These are phyloP conservation scores for Aporophyla lueneburgensis DNA, from an alignment of 2,888 invertebrate genomes.

Conservation along the genomic window DNA sequence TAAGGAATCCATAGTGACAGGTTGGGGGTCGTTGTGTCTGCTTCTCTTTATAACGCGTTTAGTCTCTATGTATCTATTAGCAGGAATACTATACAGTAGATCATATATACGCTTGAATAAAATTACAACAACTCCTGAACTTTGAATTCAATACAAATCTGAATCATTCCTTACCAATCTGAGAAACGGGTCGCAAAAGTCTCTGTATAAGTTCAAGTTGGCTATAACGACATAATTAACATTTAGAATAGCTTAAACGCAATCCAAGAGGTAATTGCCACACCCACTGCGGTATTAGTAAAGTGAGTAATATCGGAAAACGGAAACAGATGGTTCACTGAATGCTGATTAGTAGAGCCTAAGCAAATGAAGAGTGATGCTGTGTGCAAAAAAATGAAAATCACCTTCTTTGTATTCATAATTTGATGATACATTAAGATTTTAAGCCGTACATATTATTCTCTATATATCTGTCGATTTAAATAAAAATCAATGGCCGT, in stretches of 20 bases:
- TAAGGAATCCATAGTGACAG: too few relatives aligned
- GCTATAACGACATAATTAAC: slow-evolving; percentile 64
- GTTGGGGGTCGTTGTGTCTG: too few relatives aligned
- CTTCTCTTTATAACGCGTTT: background rate
- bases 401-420: background rate
- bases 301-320: slow-evolving; percentile 21
- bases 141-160: slow-evolving; percentile 57
- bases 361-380: background rate
- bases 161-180: slow-evolving; percentile 54
- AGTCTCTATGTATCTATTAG: background rate
- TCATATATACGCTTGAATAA: slow-evolving; percentile 28
- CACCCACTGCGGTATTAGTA: slow-evolving; percentile 52
- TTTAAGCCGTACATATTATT: too few relatives aligned
- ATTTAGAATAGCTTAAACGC: slow-evolving; percentile 59
- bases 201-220: slow-evolving; percentile 55
- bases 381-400: background rate
- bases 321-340: slow-evolving; percentile 34
- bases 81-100: background rate
- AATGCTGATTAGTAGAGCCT: background rate
- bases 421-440: background rate
- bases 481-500: too few relatives aligned
- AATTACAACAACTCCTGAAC: slow-evolving; percentile 56
- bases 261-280: slow-evolving; percentile 62
- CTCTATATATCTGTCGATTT: too few relatives aligned
- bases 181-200: slow-evolving; percentile 52